A percentile compares a stretch with the other conserved stretches of the same genome.
Evolutionary conservation across 37 sponge, comb jelly and placozoan genomes (phyloP).

Genomic region (Cladorhizidae sp.): DNA sequence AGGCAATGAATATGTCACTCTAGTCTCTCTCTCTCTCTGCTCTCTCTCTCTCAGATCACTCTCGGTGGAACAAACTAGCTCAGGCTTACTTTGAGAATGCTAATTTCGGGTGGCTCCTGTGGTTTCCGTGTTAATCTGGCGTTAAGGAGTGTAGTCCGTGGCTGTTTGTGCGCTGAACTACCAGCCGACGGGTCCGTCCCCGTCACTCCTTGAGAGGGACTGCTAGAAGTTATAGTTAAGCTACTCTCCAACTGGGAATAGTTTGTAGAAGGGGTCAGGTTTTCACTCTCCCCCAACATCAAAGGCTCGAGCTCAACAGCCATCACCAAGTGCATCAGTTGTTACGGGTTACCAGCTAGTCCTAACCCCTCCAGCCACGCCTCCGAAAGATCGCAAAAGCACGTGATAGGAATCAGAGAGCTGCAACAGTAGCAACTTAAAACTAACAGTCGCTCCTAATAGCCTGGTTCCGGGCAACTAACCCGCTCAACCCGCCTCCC

Average conservation of each 20-base stretch:
- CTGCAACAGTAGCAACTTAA: not conserved
- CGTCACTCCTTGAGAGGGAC: not conserved
- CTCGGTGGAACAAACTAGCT: too few relatives aligned
- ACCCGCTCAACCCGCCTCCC: not conserved
- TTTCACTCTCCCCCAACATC: too few relatives aligned
- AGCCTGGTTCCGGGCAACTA: not conserved
- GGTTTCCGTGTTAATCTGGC: not conserved
- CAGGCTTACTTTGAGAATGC: too few relatives aligned
- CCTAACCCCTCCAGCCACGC: not conserved
- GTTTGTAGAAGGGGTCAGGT: constrained; percentile 16
- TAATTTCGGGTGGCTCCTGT: not conserved
- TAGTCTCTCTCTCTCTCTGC: too few relatives aligned
- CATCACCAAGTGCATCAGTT: not conserved
- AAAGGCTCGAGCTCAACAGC: not conserved
- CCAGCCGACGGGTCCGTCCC: not conserved
- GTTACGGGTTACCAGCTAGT: constrained; percentile 11
- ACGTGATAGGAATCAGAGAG: constrained; percentile 15
- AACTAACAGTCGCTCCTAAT: not conserved
- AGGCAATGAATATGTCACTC: too few relatives aligned
- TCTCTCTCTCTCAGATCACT: too few relatives aligned
- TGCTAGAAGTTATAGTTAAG: not conserved
- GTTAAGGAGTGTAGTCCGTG: not conserved
- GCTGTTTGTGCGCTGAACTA: not conserved
- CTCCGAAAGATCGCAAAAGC: not conserved
- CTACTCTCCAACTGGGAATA: constrained; percentile 52